Base-by-base conservation (phyloP, 2,113 vertebrate genomes). In the Bubo scandiacus region DNA sequence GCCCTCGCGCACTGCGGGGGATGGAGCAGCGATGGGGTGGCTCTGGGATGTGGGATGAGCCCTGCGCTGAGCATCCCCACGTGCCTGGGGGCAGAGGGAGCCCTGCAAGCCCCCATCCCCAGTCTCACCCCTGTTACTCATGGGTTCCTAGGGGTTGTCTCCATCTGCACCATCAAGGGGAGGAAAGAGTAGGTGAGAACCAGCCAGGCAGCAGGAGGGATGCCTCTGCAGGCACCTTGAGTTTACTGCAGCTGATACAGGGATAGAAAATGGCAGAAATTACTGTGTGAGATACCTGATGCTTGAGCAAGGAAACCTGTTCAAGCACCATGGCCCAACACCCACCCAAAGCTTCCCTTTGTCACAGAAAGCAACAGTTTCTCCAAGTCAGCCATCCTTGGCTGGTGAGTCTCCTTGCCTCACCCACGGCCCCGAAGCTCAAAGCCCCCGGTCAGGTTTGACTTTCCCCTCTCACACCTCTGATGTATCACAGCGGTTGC, bases 401-500 rank as follows among this genome's bases (percentile, higher is more conserved):
- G 30, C 21, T 6, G 45, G 52, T 23, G 45, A 23, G 23, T 32
- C 70, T 49, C 71, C 71, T n/a, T 1, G 0, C 55, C 51, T 38
- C 43, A 38, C 17, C 51, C 58, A 8, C 0, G 3, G 32, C 45
- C 61, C 62, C 2, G 0, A n/a, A 42, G 34, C 65, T 81, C 49
- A 22, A 30, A 32, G 25, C 10, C 40, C 43, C 66, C 1, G 2
- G 17, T 25, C 36, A 43, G 47, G 32, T 42, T 8, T 38, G 40
- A 12, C 5, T 54, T 51, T 36, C 19, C 42, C 12, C 43, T 22
- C 57, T 2, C 5, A 36, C 45, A 22, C 26, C 45, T 45, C 59
- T 22, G 16, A 5, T 3, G 0, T 1, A 6, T 36, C 18, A 5
- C 51, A 25, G 30, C 0, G 3, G 22, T 21, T 5, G 16, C 11